Evolutionary conservation across 1,140 invertebrate genomes (phyloP), one percentile per base, ranked within the genome.

Genomic region (Babylonia areolata): DNA sequence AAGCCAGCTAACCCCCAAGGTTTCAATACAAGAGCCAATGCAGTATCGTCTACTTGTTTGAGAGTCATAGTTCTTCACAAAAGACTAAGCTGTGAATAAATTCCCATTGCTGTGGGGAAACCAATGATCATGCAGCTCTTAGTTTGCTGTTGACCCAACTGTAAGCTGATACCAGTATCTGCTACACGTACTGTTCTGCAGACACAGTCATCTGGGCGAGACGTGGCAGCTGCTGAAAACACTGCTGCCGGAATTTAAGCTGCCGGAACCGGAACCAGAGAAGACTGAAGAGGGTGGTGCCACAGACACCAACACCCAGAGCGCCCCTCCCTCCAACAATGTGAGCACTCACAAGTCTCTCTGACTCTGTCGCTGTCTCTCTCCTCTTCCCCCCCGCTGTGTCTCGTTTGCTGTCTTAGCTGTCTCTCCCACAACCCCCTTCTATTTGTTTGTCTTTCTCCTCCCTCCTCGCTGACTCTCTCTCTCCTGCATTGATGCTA

Each of bases 171-270:
- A n/a, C n/a, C n/a, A n/a, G n/a, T 51, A 51, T 12, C 46, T 51
- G 46, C 17, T 17, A 51, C 46, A 5, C 28, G 58, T 23, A 11
- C n/a, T 51, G 46, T 80, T 81, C 86, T 88, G 3, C 84, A 94
- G 93, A 83, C 91, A 92, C 85, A 91, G 93, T n/a, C 91, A 94
- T 81, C 90, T 93, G 40, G 85, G 88, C 78, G 93, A 94, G 84
- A 89, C 94, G 5, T 94, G 94, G 94, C 90, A 92, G 15, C 87
- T 94, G 75, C 80, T 94, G 75, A 91, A 91, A 78, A 42, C 64
- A 2, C 81, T 89, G 15, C 81, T 94, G 28, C 93, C 93, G n/a
- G 92, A 94, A 85, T 94, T 91, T 89, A 90, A 92, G 80, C 91
- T 94, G 46, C 93, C 94, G 5, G 89, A 92, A 77, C 90, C 91